Percentiles rank a stretch among this genome's conserved stretches.
Evolutionary conservation across 2,888 invertebrate genomes (phyloP).

Genomic region (Tyria jacobaeae): DNA sequence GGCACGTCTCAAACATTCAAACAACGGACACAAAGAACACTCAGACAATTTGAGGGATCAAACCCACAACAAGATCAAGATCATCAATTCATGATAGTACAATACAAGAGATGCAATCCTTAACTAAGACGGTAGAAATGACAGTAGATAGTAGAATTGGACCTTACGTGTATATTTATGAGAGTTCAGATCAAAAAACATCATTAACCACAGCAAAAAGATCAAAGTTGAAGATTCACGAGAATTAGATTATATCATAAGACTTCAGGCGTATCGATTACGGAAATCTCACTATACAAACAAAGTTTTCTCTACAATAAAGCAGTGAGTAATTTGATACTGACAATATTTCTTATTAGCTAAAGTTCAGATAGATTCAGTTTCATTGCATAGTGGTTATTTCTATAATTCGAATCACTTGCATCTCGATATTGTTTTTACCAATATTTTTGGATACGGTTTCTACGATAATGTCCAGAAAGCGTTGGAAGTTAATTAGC

Average conservation of each 20-base stretch:
- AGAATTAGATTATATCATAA: conserved; percentile 1
- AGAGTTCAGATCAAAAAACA: background rate
- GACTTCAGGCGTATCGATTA: background rate
- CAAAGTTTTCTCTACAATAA: background rate
- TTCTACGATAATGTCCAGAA: too few species aligned
- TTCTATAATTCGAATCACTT: background rate
- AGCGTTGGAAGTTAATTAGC: too few species aligned
- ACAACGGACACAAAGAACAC: too few species aligned
- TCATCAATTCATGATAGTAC: too few species aligned
- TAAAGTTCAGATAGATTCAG: background rate
- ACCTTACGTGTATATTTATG: too few species aligned
- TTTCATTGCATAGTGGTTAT: background rate
- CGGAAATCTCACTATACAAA: background rate
- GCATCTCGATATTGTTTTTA: background rate
- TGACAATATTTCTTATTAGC: background rate
- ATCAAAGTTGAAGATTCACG: background rate
- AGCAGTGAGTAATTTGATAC: background rate
- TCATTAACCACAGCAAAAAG: background rate
- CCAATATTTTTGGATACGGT: too few species aligned
- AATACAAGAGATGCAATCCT: too few species aligned
- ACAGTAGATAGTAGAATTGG: too few species aligned
- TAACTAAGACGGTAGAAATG: too few species aligned
- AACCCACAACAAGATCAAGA: too few species aligned
- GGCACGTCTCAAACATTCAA: too few species aligned
- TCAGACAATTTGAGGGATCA: too few species aligned